Percentiles rank a stretch among this genome's conserved stretches.
Conservation (phyloP, 2,888 invertebrate species). For the Andrena hattorfiana region DNA sequence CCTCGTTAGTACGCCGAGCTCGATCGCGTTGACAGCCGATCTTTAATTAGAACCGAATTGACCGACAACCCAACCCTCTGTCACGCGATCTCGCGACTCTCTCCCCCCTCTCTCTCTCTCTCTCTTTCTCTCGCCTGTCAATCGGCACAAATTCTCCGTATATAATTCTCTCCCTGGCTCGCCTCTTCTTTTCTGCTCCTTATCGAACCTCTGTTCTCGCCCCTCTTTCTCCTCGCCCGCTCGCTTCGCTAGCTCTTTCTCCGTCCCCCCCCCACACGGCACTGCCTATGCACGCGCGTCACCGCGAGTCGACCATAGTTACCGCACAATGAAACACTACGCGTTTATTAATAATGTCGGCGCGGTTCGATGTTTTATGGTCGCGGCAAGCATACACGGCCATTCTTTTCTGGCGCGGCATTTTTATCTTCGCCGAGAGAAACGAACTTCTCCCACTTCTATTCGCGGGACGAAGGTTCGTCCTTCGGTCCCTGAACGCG, state of each 20-base stretch:
- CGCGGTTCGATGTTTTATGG: conserved; percentile 79
- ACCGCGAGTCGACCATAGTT: conserved; percentile 68
- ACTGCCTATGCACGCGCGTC: conserved; percentile 46
- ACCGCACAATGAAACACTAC: conserved; percentile 77
- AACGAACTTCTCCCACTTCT: conserved; percentile 58
- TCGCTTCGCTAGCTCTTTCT: background rate
- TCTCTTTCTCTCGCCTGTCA: conserved; percentile 4
- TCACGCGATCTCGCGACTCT: conserved; percentile 31
- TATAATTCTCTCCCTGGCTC: background rate
- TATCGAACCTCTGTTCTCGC: background rate
- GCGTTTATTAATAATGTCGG: conserved; percentile 82
- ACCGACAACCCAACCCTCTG: conserved; percentile 57
- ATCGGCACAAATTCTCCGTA: background rate
- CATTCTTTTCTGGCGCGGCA: conserved; percentile 80
- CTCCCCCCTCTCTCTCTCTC: too few species aligned
- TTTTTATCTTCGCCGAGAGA: conserved; percentile 77
- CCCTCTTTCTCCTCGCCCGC: background rate
- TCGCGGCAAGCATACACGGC: conserved; percentile 77
- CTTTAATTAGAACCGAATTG: conserved; percentile 71
- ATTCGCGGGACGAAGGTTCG: background rate
- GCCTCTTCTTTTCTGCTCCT: background rate
- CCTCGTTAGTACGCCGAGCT: conserved; percentile 44
- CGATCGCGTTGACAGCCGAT: conserved; percentile 63
- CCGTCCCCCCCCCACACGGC: background rate
- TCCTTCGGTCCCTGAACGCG: too few species aligned